Conservation (phyloP, 2,113 vertebrate species). For the Condylura cristata region DNA sequence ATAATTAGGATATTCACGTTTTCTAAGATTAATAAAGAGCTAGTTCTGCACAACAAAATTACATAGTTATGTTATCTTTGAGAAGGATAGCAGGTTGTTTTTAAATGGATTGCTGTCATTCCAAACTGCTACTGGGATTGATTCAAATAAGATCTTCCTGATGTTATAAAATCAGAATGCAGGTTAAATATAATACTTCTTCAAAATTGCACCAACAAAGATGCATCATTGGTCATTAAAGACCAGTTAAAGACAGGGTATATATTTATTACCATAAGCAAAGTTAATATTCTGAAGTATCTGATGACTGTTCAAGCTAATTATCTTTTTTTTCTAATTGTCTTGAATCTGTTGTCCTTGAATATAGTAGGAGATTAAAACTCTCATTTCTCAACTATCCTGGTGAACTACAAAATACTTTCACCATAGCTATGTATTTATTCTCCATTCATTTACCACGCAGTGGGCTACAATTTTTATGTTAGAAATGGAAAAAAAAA, state of each 20-base stretch:
- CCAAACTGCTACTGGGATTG: conserved; percentile 13
- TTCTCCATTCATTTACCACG: conserved; percentile 1
- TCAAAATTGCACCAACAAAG: neutral
- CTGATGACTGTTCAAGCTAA: neutral
- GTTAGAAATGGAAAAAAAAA: neutral
- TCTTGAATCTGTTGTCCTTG: neutral
- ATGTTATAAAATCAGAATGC: conserved; percentile 7
- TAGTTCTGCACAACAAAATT: conserved; percentile 52
- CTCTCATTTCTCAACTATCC: neutral
- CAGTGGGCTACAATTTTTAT: neutral
- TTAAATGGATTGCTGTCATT: conserved; percentile 68
- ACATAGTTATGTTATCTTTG: conserved; percentile 60
- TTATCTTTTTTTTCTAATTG: neutral
- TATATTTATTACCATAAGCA: neutral
- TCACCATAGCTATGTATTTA: neutral
- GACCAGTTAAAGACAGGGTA: neutral
- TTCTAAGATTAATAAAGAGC: conserved; percentile 57
- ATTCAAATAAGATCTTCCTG: conserved; percentile 11
- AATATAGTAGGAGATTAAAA: neutral
- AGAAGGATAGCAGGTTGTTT: conserved; percentile 55
- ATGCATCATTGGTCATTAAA: neutral
- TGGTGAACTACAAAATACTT: neutral
- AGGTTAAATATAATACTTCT: neutral
- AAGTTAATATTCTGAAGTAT: neutral
- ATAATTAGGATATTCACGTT: conserved; percentile 72